Percentiles rank a stretch among this genome's conserved stretches.
Evolutionary conservation across 2,113 vertebrate genomes (phyloP).

Genomic region (Sinocyclocheilus rhinocerous): DNA sequence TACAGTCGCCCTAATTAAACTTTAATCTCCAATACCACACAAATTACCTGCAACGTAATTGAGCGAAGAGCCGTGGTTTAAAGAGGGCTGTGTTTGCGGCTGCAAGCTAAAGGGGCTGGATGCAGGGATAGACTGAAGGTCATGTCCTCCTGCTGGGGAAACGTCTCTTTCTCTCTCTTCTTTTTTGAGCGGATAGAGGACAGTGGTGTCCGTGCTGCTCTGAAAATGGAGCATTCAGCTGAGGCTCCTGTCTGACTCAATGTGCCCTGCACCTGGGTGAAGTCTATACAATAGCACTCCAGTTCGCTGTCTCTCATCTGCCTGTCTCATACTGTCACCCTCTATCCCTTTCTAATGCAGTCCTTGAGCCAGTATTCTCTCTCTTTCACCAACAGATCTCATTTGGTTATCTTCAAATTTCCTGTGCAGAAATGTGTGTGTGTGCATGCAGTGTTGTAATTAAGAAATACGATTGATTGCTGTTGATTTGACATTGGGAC

Average conservation of each 20-base stretch:
- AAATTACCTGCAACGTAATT: slow-evolving; percentile 79
- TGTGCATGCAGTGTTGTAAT: slow-evolving; percentile 11
- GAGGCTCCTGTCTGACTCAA: slow-evolving; percentile 60
- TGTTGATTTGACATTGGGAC: slow-evolving; percentile 35
- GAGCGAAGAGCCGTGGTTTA: slow-evolving; percentile 65
- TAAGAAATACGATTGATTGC: slow-evolving; percentile 42
- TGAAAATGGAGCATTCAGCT: slow-evolving; percentile 64
- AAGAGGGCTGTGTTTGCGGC: slow-evolving; percentile 31
- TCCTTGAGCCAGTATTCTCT: slow-evolving; percentile 22
- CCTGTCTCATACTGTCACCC: slow-evolving; percentile 1
- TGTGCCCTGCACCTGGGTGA: slow-evolving; percentile 66
- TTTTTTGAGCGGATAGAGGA: slow-evolving; percentile 46
- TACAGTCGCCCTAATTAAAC: slow-evolving; percentile 79
- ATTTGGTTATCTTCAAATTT: slow-evolving; percentile 37
- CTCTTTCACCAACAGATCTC: slow-evolving; percentile 33
- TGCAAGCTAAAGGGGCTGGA: slow-evolving; percentile 30
- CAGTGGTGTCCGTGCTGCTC: slow-evolving; percentile 7
- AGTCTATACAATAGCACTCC: slow-evolving; percentile 56
- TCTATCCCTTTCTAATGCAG: background rate
- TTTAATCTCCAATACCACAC: slow-evolving; percentile 80
- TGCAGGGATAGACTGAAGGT: slow-evolving; percentile 74
- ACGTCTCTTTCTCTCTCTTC: slow-evolving; percentile 32
- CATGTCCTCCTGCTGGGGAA: slow-evolving; percentile 65
- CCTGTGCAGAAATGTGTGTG: slow-evolving; percentile 10
- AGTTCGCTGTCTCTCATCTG: slow-evolving; percentile 40